phyloP scores from a whole-genome alignment of 2,113 vertebrate species.

The Chiloscyllium plagiosum region DNA sequence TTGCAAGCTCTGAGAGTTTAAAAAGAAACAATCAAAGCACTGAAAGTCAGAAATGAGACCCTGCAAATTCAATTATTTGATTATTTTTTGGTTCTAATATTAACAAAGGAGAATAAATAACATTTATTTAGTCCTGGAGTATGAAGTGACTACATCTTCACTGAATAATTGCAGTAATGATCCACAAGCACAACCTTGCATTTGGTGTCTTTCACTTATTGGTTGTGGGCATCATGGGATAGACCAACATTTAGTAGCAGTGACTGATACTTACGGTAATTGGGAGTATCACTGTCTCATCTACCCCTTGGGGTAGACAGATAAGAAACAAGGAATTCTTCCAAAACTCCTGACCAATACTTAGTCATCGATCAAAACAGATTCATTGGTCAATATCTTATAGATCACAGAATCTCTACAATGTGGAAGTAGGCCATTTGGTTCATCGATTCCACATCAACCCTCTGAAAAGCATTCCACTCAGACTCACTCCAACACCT shows the following conservation, averaged over 20 bases:
- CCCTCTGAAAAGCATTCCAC: no score
- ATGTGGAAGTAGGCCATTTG: no score
- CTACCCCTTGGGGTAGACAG: not conserved
- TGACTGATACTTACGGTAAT: not conserved
- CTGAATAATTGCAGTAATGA: not conserved
- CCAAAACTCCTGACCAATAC: not conserved
- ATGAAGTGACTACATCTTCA: not conserved
- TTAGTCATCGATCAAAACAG: not conserved
- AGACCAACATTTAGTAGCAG: not conserved
- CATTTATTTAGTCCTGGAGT: not conserved
- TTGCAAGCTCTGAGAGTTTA: constrained; percentile 55
- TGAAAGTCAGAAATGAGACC: not conserved
- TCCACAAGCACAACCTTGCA: not conserved
- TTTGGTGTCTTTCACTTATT: no score
- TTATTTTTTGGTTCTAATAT: constrained; percentile 13
- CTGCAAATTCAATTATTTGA: not conserved
- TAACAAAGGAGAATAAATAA: not conserved
- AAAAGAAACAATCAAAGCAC: constrained; percentile 39
- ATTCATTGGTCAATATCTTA: not conserved
- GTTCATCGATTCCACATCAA: no score
- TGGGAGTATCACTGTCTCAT: not conserved
- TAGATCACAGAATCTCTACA: no score
- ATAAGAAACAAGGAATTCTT: not conserved
- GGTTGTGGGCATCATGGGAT: no score
- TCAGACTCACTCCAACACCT: no score